Evolutionary conservation across 92 coral and sea anemone species (phyloP).

Genomic region (Chrysogorgia sp.): DNA sequence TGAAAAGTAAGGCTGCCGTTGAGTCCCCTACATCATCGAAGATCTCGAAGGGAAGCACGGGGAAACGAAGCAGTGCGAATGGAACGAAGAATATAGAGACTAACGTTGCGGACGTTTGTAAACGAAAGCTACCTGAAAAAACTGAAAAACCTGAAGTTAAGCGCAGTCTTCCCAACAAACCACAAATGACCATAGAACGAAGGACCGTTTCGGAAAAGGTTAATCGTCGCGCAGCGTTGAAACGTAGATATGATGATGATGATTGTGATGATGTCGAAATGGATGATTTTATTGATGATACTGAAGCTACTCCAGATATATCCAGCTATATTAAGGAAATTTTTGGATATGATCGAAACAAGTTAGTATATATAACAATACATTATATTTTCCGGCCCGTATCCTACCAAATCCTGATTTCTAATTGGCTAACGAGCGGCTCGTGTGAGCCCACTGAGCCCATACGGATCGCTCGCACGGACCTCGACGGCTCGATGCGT

Average conservation of each 20-base stretch:
- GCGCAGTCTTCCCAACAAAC: not conserved
- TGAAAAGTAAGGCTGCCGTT: not conserved
- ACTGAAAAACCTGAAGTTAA: not conserved
- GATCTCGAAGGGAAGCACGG: not conserved
- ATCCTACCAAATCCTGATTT: no score
- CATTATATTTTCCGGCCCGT: no score
- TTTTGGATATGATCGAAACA: constrained; percentile 90
- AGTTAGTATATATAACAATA: constrained; percentile 53
- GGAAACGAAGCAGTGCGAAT: not conserved
- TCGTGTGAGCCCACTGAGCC: not conserved
- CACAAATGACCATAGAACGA: constrained; percentile 29
- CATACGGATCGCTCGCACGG: no score
- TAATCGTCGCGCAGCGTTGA: not conserved
- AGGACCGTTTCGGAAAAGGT: constrained; percentile 16
- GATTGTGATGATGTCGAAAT: constrained; percentile 66
- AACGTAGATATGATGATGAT: constrained; percentile 32
- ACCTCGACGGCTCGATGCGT: no score
- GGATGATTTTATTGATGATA: constrained; percentile 82
- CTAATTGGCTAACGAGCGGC: no score
- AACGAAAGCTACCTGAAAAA: not conserved
- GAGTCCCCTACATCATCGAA: not conserved
- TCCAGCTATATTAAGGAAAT: constrained; percentile 85
- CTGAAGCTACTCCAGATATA: constrained; percentile 69
- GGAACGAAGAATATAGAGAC: not conserved
- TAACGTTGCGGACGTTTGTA: not conserved